These are phyloP conservation scores for Neogale vison DNA, from an alignment of 2,113 vertebrate genomes.

Conservation along the genomic window DNA sequence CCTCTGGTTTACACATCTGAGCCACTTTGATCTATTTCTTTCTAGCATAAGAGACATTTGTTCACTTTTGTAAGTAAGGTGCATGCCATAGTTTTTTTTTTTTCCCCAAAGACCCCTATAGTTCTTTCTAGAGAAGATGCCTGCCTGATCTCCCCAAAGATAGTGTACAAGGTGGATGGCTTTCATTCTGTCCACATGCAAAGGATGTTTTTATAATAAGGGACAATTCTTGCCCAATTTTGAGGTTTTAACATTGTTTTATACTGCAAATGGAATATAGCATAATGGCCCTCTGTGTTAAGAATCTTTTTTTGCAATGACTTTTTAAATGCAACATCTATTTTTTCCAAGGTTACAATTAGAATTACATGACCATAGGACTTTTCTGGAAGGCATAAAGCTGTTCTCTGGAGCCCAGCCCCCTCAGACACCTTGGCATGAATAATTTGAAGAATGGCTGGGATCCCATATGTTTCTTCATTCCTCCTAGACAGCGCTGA, in stretches of 20 bases:
- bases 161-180: not conserved
- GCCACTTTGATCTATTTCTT: slow-evolving; percentile 61
- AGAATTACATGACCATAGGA: slow-evolving; percentile 38
- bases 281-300: slow-evolving; percentile 16
- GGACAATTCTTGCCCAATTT: not conserved
- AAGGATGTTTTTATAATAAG: not conserved
- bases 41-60: slow-evolving; percentile 62
- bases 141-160: not conserved
- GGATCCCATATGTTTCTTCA: slow-evolving; percentile 55
- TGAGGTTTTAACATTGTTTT: slow-evolving; percentile 18
- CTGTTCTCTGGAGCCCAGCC: not conserved
- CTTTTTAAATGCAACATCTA: slow-evolving; percentile 2
- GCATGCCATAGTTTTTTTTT: not conserved
- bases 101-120: not conserved
- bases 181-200: not conserved
- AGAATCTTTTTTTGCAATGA: slow-evolving; percentile 16
- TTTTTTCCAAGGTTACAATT: slow-evolving; percentile 68
- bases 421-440: slow-evolving; percentile 28
- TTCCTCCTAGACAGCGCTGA: slow-evolving; percentile 33
- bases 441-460: not conserved
- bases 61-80: slow-evolving; percentile 50
- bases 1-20: slow-evolving; percentile 51
- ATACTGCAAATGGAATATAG: not conserved
- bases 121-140: not conserved
- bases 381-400: slow-evolving; percentile 59